A percentile compares a stretch with the other conserved stretches of the same genome.
phyloP scores from a whole-genome alignment of 2,113 vertebrate species.

The Oryzias curvinotus region DNA sequence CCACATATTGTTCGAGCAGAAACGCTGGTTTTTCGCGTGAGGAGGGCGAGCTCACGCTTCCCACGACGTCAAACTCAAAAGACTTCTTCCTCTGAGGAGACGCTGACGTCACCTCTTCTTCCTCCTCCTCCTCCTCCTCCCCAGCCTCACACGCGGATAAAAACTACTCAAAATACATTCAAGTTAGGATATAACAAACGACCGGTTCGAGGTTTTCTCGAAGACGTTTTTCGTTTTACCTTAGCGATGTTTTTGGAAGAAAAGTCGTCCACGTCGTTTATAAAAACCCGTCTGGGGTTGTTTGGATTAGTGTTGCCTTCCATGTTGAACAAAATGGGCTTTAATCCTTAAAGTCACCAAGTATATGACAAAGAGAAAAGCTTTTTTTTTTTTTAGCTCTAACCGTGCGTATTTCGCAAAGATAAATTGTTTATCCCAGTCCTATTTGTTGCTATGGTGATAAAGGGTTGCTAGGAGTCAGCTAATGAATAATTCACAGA shows the following conservation, averaged over 20 bases:
- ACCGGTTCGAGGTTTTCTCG: too few species aligned
- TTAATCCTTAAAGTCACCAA: neutral
- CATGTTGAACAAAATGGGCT: conserved; percentile 41
- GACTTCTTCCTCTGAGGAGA: conserved; percentile 20
- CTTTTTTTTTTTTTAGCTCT: too few species aligned
- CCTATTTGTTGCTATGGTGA: too few species aligned
- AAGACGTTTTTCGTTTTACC: conserved; percentile 68
- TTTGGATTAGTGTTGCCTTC: conserved; percentile 23
- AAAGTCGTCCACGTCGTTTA: conserved; percentile 85
- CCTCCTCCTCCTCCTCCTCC: conserved; percentile 64
- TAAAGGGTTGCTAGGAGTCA: too few species aligned
- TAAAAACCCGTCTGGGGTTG: conserved; percentile 77
- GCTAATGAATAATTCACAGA: too few species aligned
- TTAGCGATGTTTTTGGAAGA: conserved; percentile 82
- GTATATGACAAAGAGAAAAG: neutral
- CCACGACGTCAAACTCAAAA: conserved; percentile 80
- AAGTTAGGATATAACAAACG: neutral
- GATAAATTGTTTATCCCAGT: too few species aligned
- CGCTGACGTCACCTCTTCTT: conserved; percentile 29
- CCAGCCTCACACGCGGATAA: conserved; percentile 75
- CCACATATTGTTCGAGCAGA: conserved; percentile 77
- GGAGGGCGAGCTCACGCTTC: conserved; percentile 70
- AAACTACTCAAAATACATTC: conserved; percentile 72
- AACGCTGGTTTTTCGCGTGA: conserved; percentile 51
- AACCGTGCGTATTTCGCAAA: too few species aligned